A percentile compares a stretch with the other conserved stretches of the same genome.
These are phyloP conservation scores for Triplophysa bombifrons DNA, from an alignment of 2,797 vertebrate species.

Conservation along the genomic window DNA sequence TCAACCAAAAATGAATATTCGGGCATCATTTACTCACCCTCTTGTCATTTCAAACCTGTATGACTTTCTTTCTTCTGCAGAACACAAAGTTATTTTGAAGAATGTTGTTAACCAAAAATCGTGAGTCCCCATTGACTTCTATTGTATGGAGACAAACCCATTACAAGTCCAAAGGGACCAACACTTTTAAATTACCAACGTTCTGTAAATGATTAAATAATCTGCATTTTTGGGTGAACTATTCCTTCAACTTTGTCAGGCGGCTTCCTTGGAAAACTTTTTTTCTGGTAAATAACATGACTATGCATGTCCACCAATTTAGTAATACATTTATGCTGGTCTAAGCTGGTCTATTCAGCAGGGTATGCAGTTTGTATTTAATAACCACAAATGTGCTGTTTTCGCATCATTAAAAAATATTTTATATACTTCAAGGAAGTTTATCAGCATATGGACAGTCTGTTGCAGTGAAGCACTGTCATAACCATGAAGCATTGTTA, in stretches of 20 bases:
- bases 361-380: background rate
- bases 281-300: background rate
- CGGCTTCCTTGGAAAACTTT: background rate
- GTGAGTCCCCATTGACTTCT: no score
- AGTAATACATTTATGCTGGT: background rate
- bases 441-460: conserved; percentile 9
- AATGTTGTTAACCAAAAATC: no score
- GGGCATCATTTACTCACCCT: no score
- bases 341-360: background rate
- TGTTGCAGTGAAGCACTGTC: background rate
- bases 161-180: no score
- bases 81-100: no score
- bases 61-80: no score
- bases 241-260: background rate
- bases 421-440: background rate
- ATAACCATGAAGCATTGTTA: background rate
- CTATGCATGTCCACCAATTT: background rate
- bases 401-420: background rate
- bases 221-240: no score
- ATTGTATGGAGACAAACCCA: no score
- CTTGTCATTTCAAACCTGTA: no score
- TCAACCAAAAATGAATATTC: no score
- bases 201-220: no score
- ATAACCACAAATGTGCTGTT: background rate
- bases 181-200: no score